phyloP scores from a whole-genome alignment of 2,888 invertebrate genomes.

The Ellobium chinense region DNA sequence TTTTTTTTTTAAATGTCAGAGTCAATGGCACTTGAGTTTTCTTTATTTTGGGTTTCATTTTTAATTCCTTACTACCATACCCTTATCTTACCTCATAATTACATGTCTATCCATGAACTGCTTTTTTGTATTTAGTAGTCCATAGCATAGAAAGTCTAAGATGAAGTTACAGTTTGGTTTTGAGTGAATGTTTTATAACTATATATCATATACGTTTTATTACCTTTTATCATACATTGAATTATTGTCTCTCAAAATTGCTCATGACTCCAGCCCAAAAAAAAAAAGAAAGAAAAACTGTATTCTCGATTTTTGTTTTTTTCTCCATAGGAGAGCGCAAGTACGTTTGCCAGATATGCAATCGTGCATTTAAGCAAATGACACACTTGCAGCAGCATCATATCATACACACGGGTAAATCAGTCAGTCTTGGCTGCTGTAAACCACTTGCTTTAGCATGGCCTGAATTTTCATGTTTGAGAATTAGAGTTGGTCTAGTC shows the following conservation, averaged over 20 bases:
- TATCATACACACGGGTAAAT: slow-evolving; percentile 92
- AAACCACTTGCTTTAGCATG: too few relatives aligned
- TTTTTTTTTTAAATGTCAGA: background rate
- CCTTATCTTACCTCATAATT: background rate
- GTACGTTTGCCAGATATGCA: slow-evolving; percentile 99
- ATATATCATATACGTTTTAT: too few relatives aligned
- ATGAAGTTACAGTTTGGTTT: too few relatives aligned
- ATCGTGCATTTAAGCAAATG: slow-evolving; percentile 96
- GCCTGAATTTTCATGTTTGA: too few relatives aligned
- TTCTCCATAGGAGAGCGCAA: slow-evolving; percentile 89
- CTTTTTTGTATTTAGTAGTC: background rate
- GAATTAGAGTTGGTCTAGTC: too few relatives aligned
- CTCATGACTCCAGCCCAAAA: too few relatives aligned
- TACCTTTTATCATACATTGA: too few relatives aligned
- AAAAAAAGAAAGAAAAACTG: background rate
- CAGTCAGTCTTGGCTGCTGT: background rate
- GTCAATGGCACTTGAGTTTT: background rate
- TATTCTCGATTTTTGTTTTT: background rate
- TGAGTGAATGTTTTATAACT: too few relatives aligned
- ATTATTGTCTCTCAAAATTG: too few relatives aligned
- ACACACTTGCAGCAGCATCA: slow-evolving; percentile 98
- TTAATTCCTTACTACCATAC: background rate
- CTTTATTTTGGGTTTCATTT: background rate
- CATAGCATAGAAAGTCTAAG: too few relatives aligned
- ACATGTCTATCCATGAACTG: background rate